Evolutionary conservation across 1,140 invertebrate species (phyloP).

Genomic region (Anoplolepis gracilipes): DNA sequence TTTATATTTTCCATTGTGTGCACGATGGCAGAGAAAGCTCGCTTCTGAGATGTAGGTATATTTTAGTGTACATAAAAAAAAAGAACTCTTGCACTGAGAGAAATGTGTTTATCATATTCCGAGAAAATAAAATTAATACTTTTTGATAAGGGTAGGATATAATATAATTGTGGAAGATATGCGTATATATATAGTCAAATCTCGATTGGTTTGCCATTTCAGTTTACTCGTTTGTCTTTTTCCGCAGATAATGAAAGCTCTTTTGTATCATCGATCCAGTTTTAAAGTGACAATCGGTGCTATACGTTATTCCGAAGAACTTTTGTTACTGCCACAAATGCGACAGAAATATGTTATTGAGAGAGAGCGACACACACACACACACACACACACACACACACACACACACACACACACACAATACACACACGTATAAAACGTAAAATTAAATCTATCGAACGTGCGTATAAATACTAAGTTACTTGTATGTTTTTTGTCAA

Average conservation of each 20-base stretch:
- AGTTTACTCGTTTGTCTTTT: constrained; percentile 35
- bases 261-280: constrained; percentile 51
- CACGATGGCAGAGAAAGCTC: constrained; percentile 26
- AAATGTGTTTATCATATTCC: constrained; percentile 46
- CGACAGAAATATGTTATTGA: constrained; percentile 47
- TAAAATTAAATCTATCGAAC: constrained; percentile 53
- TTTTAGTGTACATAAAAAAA: constrained; percentile 60
- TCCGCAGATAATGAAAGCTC: constrained; percentile 32
- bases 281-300: constrained; percentile 67
- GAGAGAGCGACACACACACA: constrained; percentile 41
- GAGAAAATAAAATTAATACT: constrained; percentile 48
- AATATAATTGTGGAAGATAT: constrained; percentile 37
- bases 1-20: constrained; percentile 18
- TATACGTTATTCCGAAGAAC: constrained; percentile 62
- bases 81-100: constrained; percentile 37
- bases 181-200: neutral
- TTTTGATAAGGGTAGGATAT: constrained; percentile 51
- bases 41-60: constrained; percentile 47
- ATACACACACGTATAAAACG: constrained; percentile 14
- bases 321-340: constrained; percentile 74
- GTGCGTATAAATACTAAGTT: constrained; percentile 48
- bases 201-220: constrained; percentile 38
- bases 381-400: too few species aligned
- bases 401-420: too few species aligned
- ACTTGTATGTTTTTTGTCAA: constrained; percentile 61